Evolutionary conservation across 2,113 vertebrate genomes (phyloP), one percentile per base, ranked within the genome.

Genomic region (Columbina picui): DNA sequence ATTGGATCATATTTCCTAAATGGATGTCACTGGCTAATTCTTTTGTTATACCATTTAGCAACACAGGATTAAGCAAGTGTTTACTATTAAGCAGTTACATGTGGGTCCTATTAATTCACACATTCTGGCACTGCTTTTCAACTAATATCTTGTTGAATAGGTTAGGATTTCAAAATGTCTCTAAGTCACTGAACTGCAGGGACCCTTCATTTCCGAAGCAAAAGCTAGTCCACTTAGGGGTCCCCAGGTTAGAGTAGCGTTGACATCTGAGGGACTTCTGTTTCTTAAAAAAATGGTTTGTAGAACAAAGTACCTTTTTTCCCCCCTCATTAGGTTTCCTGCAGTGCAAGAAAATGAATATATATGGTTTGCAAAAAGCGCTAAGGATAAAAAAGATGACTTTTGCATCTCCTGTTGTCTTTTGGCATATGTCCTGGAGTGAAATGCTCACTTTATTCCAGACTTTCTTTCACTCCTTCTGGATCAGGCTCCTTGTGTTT

Each of bases 1-100:
- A 98, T 97, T 97, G 97, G 98, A 97, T 98, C 98, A 73, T 98
- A 95, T 98, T 98, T 98, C 97, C 94, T 97, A 97, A 98, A 93
- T 97, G 87, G 92, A 97, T 98, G 96, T 97, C 97, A 96, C 96
- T 71, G 79, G 91, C 95, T 98, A 98, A 98, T 97, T 98, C 96
- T 81, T 98, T 95, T 97, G 96, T 97, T 97, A 96, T 85, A 95
- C 67, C 74, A 73, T 97, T 97, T 96, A 97, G 90, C 96, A 97
- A 96, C 96, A 97, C 76, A 79, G 93, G 96, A 98, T 98, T 98
- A 97, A 96, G 88, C 18, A 69, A 96, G 87, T 98, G 97, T 97
- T 98, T 97, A 93, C 89, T 96, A 91, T 97, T 97, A 97, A 95
- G 95, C 84, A 91, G 95, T 97, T 97, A 95, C 97, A 97, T 97